Conservation (phyloP, 2,797 vertebrate genomes). For the Mormyrops attenuatus region DNA sequence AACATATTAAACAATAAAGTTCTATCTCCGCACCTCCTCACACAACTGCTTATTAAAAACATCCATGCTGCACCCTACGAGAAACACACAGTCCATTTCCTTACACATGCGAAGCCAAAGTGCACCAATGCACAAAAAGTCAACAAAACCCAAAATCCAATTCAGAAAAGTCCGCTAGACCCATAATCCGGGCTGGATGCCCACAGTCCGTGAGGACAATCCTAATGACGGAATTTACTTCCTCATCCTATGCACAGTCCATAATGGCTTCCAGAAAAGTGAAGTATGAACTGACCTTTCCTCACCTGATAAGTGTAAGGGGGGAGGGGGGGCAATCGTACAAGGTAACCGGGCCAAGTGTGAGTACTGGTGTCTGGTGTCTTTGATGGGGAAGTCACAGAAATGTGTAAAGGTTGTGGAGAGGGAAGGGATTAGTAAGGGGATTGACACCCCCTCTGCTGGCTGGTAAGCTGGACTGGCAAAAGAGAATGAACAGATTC, state of each 20-base stretch:
- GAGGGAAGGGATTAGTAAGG: not conserved
- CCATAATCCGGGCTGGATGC: not conserved
- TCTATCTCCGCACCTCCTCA: not conserved
- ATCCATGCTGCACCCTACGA: not conserved
- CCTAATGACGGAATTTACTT: not conserved
- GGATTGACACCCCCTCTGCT: not conserved
- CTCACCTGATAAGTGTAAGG: not conserved
- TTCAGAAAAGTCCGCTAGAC: not conserved
- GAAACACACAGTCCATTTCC: not conserved
- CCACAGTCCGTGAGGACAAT: not conserved
- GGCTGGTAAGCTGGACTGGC: not conserved
- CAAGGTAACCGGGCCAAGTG: not conserved
- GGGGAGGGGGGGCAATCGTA: not conserved
- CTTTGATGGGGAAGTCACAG: not conserved
- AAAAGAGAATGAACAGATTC: not conserved
- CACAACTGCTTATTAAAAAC: not conserved
- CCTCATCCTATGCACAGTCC: not conserved
- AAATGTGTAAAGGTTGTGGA: not conserved
- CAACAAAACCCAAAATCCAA: not conserved
- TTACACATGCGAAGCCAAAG: not conserved
- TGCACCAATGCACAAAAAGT: not conserved
- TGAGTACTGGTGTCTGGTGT: not conserved
- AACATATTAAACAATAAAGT: not conserved
- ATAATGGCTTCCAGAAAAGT: not conserved
- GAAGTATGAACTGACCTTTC: not conserved